phyloP scores from a whole-genome alignment of 2,888 invertebrate species.

The Suillia variegata region DNA sequence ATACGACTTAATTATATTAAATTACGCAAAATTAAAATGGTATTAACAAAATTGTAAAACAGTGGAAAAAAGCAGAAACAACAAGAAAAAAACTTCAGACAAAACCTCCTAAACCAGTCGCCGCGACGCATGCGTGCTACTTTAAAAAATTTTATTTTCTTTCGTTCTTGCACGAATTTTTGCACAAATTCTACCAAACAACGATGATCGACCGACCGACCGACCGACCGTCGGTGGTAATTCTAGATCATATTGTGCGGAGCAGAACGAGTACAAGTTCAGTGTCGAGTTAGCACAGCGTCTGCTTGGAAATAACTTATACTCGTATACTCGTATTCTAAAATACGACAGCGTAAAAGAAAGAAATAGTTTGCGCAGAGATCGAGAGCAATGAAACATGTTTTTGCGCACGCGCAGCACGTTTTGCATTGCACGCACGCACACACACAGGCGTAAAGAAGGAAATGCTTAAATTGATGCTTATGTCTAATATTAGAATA shows the following conservation, averaged over 20 bases:
- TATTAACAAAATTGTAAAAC: constrained; percentile 7
- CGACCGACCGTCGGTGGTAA: no score
- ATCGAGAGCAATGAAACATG: no score
- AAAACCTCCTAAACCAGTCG: neutral
- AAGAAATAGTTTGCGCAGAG: no score
- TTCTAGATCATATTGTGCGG: neutral
- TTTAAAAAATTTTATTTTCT: neutral
- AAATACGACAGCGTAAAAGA: no score
- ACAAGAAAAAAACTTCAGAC: neutral
- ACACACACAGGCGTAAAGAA: neutral
- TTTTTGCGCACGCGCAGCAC: no score
- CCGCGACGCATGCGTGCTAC: neutral
- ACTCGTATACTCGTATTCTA: no score
- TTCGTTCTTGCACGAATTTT: no score
- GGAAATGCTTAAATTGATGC: constrained; percentile 10
- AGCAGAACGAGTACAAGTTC: constrained; percentile 19
- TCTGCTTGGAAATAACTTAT: no score
- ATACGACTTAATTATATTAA: neutral
- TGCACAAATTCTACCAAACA: constrained; percentile 8
- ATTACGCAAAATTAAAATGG: constrained; percentile 1
- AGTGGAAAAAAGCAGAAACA: neutral
- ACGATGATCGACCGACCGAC: no score
- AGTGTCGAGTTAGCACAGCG: constrained; percentile 3
- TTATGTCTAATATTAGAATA: neutral
- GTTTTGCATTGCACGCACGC: no score